Percentiles rank a stretch among this genome's conserved stretches.
These are phyloP conservation scores for Phyllopteryx taeniolatus DNA, from an alignment of 2,113 vertebrate species.

Conservation along the genomic window DNA sequence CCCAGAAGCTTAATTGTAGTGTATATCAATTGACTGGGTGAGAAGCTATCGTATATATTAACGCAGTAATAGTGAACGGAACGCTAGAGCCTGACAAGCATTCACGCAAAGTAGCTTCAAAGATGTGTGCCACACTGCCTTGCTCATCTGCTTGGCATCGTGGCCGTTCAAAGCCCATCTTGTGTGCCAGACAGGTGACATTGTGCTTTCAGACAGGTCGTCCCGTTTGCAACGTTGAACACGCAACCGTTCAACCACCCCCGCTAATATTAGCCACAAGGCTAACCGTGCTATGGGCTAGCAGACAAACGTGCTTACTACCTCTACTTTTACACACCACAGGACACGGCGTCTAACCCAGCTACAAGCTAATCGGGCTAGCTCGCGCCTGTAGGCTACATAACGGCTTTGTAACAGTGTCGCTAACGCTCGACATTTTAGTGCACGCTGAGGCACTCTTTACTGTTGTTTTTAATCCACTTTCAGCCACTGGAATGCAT, in stretches of 20 bases:
- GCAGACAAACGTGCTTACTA: constrained; percentile 57
- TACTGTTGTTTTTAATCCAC: not conserved
- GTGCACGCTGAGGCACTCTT: not conserved
- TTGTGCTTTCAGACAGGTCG: constrained; percentile 45
- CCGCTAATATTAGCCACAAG: constrained; percentile 45
- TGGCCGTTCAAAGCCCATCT: constrained; percentile 19
- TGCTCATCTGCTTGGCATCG: not conserved
- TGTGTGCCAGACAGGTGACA: constrained; percentile 52
- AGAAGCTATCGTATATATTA: not conserved
- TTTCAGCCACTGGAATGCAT: not conserved
- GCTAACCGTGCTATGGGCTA: constrained; percentile 52
- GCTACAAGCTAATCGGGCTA: constrained; percentile 24
- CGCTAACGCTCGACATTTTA: not conserved
- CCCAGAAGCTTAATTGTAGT: not conserved
- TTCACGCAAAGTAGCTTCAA: not conserved
- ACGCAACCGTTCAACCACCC: constrained; percentile 31
- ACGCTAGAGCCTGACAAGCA: not conserved
- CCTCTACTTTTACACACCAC: constrained; percentile 16
- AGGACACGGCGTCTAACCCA: constrained; percentile 22
- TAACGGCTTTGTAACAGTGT: not conserved
- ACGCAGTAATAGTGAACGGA: not conserved
- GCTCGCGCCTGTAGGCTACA: constrained; percentile 11
- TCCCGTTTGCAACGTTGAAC: constrained; percentile 33
- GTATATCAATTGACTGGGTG: not conserved
- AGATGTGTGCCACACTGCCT: not conserved